These are phyloP conservation scores for Limenitis camilla DNA, from an alignment of 2,888 invertebrate genomes.

Conservation along the genomic window DNA sequence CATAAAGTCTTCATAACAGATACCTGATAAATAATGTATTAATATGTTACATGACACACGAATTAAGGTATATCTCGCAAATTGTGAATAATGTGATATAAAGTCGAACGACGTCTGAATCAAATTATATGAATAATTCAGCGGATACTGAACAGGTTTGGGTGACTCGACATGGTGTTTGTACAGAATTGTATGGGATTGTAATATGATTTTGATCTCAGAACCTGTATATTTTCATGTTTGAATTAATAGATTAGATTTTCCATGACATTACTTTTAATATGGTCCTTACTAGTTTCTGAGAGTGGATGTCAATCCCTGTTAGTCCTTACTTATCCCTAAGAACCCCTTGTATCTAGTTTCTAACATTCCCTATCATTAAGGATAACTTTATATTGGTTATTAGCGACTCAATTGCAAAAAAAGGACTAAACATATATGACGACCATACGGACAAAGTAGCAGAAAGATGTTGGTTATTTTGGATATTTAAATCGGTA, in stretches of 20 bases:
- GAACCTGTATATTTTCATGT: neutral
- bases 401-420: too few relatives aligned
- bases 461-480: too few relatives aligned
- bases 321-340: too few relatives aligned
- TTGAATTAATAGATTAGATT: neutral
- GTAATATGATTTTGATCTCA: neutral
- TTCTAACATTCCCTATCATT: too few relatives aligned
- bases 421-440: too few relatives aligned
- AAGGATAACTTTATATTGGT: too few relatives aligned
- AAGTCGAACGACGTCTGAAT: constrained; percentile 37
- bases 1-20: too few relatives aligned
- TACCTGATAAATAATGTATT: neutral
- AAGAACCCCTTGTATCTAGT: neutral
- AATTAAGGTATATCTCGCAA: constrained; percentile 50
- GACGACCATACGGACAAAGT: too few relatives aligned
- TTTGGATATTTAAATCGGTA: neutral
- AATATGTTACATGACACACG: constrained; percentile 27
- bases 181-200: constrained; percentile 7
- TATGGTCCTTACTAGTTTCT: too few relatives aligned
- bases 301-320: too few relatives aligned
- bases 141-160: constrained; percentile 13
- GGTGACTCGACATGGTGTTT: constrained; percentile 6
- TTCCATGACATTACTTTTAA: too few relatives aligned
- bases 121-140: constrained; percentile 59
- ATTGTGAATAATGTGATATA: constrained; percentile 62